Percentiles rank a stretch among this genome's conserved stretches.
Conservation (phyloP, 2,888 invertebrate species). For the Liposcelis brunnea region DNA sequence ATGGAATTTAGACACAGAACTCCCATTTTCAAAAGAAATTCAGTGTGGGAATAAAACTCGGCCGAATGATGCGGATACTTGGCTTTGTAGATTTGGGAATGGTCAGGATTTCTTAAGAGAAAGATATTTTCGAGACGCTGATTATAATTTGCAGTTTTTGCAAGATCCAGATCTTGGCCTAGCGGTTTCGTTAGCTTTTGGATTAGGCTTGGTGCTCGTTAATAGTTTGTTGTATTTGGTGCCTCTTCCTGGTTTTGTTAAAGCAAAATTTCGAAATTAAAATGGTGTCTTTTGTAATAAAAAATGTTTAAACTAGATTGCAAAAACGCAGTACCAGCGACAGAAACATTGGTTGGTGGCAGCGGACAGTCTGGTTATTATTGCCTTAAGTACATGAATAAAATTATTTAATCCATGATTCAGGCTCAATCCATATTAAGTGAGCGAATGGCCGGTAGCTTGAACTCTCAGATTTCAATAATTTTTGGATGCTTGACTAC, state of each 20-base stretch:
- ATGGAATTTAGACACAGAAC: slow-evolving; percentile 20
- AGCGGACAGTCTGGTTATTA: no score
- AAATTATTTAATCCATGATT: no score
- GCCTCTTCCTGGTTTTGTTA: slow-evolving; percentile 67
- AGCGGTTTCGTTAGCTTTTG: slow-evolving; percentile 65
- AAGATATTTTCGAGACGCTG: slow-evolving; percentile 41
- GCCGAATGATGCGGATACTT: slow-evolving; percentile 19
- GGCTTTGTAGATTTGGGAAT: slow-evolving; percentile 46
- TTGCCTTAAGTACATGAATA: no score
- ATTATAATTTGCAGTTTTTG: slow-evolving; percentile 34
- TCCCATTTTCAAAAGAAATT: slow-evolving; percentile 9
- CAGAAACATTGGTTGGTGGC: no score
- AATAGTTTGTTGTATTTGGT: slow-evolving; percentile 73
- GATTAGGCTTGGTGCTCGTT: slow-evolving; percentile 59
- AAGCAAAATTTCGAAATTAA: slow-evolving; percentile 71
- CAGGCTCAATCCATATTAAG: no score
- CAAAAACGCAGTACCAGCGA: no score
- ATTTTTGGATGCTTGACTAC: no score
- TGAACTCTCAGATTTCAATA: no score
- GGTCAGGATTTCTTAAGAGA: slow-evolving; percentile 56
- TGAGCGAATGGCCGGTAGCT: no score
- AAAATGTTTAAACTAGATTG: no score
- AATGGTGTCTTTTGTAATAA: neutral
- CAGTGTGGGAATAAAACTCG: neutral
- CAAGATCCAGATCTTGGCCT: slow-evolving; percentile 59